Evolutionary conservation across 2,888 invertebrate species (phyloP).

Genomic region (Heliconius cydno): DNA sequence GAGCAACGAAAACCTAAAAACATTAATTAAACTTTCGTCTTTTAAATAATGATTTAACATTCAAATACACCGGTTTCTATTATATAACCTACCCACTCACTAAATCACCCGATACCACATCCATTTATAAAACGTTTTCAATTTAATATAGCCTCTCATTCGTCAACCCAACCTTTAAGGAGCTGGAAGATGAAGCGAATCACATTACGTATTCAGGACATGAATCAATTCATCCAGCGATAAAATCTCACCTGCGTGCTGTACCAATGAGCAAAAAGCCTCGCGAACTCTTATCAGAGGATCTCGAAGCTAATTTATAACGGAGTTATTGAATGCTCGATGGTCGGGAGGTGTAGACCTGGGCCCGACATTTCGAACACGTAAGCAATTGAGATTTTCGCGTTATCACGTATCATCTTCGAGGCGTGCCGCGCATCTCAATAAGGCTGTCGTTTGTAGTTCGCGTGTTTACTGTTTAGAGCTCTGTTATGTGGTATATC

Average conservation of each 20-base stretch:
- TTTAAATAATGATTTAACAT: neutral
- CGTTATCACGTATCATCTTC: conserved; percentile 83
- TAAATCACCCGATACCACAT: conserved; percentile 12
- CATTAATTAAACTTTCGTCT: no score
- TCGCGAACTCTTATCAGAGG: conserved; percentile 73
- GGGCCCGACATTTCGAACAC: conserved; percentile 69
- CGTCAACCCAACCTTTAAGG: conserved; percentile 32
- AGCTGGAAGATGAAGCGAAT: conserved; percentile 41
- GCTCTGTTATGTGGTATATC: conserved; percentile 48
- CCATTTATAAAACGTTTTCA: conserved; percentile 25
- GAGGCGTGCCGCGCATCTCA: conserved; percentile 73
- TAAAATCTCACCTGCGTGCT: conserved; percentile 76
- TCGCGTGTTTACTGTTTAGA: conserved; percentile 63
- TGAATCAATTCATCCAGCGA: conserved; percentile 77
- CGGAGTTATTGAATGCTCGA: conserved; percentile 77
- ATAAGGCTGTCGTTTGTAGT: conserved; percentile 51
- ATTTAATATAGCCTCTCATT: conserved; percentile 35
- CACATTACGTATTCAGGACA: conserved; percentile 68
- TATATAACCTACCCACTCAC: neutral
- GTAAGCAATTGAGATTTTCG: conserved; percentile 83
- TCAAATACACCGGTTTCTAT: neutral
- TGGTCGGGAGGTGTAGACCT: conserved; percentile 58
- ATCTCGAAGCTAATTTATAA: conserved; percentile 79
- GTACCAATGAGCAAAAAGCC: conserved; percentile 69
- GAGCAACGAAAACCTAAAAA: no score